Conservation (phyloP, 2,797 vertebrate species). For the Paramormyrops hopkinsi region DNA sequence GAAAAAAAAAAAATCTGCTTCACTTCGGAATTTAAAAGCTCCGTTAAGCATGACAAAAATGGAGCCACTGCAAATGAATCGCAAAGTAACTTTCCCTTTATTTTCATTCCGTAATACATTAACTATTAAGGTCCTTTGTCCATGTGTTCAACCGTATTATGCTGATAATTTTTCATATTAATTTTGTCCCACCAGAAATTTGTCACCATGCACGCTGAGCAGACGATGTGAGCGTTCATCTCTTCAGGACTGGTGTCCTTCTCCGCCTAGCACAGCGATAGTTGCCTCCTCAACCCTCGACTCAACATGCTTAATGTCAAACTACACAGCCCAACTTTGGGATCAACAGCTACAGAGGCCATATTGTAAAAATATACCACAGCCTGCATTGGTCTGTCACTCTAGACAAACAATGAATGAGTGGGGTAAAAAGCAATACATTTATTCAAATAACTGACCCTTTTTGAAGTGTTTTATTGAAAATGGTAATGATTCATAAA, state of each 20-base stretch:
- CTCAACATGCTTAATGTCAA: background rate
- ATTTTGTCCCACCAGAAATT: background rate
- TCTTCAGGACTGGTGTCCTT: background rate
- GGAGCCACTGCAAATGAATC: background rate
- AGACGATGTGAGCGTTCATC: background rate
- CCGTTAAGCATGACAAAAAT: background rate
- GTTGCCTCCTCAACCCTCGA: background rate
- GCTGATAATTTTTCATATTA: background rate
- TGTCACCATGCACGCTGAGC: background rate
- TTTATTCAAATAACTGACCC: background rate
- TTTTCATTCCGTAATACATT: background rate
- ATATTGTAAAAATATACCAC: background rate
- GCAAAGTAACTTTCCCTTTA: background rate
- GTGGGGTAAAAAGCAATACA: background rate
- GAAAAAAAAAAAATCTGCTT: background rate
- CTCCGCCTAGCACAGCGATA: background rate
- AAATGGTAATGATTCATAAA: background rate
- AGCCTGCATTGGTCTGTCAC: background rate
- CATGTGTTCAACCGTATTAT: background rate
- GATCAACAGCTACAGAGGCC: background rate
- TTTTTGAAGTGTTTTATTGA: background rate
- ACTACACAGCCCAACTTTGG: background rate
- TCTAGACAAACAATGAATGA: background rate
- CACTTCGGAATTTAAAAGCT: background rate
- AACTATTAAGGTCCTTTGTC: background rate